A percentile compares a stretch with the other conserved stretches of the same genome.
phyloP scores from a whole-genome alignment of 2,113 vertebrate species.

The Nerophis lumbriciformis region DNA sequence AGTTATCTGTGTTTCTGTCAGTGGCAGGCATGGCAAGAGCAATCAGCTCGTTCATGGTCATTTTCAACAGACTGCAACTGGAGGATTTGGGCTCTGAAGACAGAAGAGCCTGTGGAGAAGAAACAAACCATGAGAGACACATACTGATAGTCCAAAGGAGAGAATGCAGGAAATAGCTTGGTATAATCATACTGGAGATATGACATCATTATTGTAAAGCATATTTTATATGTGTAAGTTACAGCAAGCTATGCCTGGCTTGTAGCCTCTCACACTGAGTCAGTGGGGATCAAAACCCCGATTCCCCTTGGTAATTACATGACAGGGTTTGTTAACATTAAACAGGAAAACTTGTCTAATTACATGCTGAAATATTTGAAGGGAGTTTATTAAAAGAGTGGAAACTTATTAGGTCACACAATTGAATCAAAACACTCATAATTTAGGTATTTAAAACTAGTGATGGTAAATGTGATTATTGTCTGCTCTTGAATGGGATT shows the following conservation, averaged over 20 bases:
- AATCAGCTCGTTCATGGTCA: slow-evolving; percentile 86
- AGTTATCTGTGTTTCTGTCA: slow-evolving; percentile 54
- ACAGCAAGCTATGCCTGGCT: not conserved
- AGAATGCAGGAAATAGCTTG: not conserved
- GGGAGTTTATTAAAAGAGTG: too few relatives aligned
- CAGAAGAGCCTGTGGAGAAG: slow-evolving; percentile 78
- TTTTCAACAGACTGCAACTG: slow-evolving; percentile 84
- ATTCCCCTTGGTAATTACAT: too few relatives aligned
- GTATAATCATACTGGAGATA: not conserved
- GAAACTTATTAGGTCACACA: too few relatives aligned
- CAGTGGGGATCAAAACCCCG: not conserved
- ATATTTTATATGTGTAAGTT: not conserved
- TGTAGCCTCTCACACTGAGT: too few relatives aligned
- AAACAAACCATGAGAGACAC: not conserved
- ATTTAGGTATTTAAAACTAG: too few relatives aligned
- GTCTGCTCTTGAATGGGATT: too few relatives aligned
- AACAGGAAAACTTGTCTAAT: too few relatives aligned
- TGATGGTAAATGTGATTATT: too few relatives aligned
- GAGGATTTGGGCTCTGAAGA: slow-evolving; percentile 89
- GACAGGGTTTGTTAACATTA: too few relatives aligned
- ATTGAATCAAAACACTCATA: too few relatives aligned
- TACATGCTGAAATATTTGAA: too few relatives aligned
- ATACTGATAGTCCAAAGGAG: not conserved
- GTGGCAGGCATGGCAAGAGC: slow-evolving; percentile 73
- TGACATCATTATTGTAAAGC: not conserved